Base-by-base conservation (phyloP, 2,113 vertebrate species). In the Labrus mixtus region DNA sequence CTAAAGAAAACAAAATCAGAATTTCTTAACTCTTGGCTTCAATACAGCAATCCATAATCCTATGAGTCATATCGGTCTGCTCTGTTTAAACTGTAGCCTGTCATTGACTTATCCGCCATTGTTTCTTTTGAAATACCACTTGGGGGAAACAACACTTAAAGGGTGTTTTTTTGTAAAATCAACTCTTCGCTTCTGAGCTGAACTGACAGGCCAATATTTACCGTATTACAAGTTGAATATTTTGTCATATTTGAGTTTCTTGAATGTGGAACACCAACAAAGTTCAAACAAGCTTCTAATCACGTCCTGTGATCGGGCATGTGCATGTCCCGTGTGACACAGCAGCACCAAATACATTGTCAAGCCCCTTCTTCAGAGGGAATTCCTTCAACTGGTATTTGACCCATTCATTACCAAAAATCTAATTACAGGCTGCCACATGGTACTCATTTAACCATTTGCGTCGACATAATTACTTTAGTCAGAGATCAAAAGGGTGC, bases 371-470 rank as follows among this genome's bases (percentile, higher is more conserved):
- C 67, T 79, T 80, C 54, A 68, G 58, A 53, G 53, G 62, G 61
- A 71, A 60, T 12, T 61, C 39, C 58, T 76, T 66, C 33, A 66
- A 86, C 69, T 86, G 78, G 77, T 54, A 53, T 85, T 79, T 82
- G 74, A 89, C 73, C 86, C 79, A 85, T 90, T 89, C 84, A 90
- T 90, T 91, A 83, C 74, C 80, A 68, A 82, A 91, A 90, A 91
- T 85, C 81, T 78, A 92, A 90, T 93, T 91, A 93, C 80, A 91
- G 78, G 53, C 72, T 78, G 71, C 84, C 86, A 82, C 83, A 76
- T 79, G 87, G 50, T 81, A 33, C 67, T 86, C 69, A 77, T 82
- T 85, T 77, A 66, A 83, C 60, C 78, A 68, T 79, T 69, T 45
- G 33, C 25, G 11, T 68, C 76, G 72, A 58, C 78, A 70, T 81